Evolutionary conservation across 2,888 invertebrate genomes (phyloP), one percentile per base, ranked within the genome.

Genomic region (Epinotia bilunana): DNA sequence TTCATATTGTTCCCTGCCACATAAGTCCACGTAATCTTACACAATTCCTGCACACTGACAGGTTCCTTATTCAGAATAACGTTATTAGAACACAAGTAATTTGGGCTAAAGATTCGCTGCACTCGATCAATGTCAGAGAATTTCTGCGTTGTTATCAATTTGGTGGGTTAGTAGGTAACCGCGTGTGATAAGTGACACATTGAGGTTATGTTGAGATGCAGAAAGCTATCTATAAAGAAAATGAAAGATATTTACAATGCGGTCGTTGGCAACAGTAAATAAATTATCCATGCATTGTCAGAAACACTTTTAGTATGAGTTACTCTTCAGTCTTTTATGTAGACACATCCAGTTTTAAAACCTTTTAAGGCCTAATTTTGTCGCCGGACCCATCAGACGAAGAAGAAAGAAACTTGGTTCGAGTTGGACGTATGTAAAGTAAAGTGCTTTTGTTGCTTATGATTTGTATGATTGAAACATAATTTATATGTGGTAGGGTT

Each of bases 161-260:
- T 82, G 86, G 83, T 90, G 83, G 91, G 91, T 91, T 89, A 91
- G 89, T 88, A 79, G 90, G 91, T 90, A 88, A 91, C 82, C 83
- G 77, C 81, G 78, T 77, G 78, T 62, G 61, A 68, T 68, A 65
- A 74, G 61, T 23, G 53, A 20, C 6, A 55, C 57, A 62, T 73
- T 60, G 23, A 73, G 76, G 67, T 67, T 76, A 63, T 43, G 46
- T 65, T 62, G 55, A 63, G 72, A 63, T 53, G 75, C 46, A 70
- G 63, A 28, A 65, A 33, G 60, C 18, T 60, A 72, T 70, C 46
- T 64, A 0, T 43, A 20, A 65, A 16, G 11, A 64, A 33, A 68
- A 28, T 23, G 28, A 23, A 49, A 28, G 60, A n/a, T 18, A 33
- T 49, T n/a, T 39, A 39, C 39, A 39, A 39, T 39, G 9, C 1